phyloP scores from a whole-genome alignment of 1,140 invertebrate species.

The Anadara kagoshimensis region DNA sequence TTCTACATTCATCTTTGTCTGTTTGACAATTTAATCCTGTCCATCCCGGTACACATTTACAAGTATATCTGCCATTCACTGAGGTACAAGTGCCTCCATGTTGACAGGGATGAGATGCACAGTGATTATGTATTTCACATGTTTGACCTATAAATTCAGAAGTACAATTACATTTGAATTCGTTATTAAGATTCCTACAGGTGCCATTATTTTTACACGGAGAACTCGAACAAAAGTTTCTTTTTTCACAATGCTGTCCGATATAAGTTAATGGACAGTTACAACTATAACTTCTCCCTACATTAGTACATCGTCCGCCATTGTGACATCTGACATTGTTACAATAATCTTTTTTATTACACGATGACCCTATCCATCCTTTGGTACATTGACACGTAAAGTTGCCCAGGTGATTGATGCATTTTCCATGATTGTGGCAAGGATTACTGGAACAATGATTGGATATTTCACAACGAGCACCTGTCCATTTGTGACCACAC shows the following conservation, averaged over 20 bases:
- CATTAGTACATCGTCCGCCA: neutral
- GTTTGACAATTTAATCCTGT: neutral
- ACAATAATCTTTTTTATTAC: neutral
- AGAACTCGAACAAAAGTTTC: neutral
- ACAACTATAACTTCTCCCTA: neutral
- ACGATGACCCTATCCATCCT: conserved; percentile 73
- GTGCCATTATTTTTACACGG: conserved; percentile 1
- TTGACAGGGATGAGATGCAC: conserved; percentile 1
- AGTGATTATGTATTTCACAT: conserved; percentile 1
- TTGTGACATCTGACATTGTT: neutral
- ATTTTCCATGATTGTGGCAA: conserved; percentile 84
- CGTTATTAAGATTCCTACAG: neutral
- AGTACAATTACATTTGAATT: neutral
- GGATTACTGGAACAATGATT: conserved; percentile 78
- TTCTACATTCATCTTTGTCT: neutral
- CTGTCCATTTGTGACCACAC: conserved; percentile 96
- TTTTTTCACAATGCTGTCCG: neutral
- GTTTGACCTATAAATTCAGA: neutral
- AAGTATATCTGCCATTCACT: neutral
- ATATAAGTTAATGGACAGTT: neutral
- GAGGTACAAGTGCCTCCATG: neutral
- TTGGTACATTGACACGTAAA: conserved; percentile 91
- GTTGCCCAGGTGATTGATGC: conserved; percentile 82
- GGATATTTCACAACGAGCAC: conserved; percentile 89
- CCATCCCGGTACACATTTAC: neutral